Base-by-base conservation (phyloP, 2,797 vertebrate species). In the Muscicapa striata region DNA sequence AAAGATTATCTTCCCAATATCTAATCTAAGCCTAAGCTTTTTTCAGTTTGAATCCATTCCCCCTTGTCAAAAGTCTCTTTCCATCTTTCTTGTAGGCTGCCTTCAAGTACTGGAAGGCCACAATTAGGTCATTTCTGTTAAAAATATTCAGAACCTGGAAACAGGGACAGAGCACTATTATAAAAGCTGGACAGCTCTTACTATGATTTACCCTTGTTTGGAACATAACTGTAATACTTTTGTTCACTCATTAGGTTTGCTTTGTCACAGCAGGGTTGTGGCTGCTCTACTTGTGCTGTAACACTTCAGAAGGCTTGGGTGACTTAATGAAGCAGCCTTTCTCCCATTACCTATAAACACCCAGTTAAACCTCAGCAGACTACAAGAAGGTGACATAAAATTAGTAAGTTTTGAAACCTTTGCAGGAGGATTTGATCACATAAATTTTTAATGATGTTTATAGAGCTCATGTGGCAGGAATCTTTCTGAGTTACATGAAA, bases 181-280 rank as follows among this genome's bases (percentile, higher is more conserved):
- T 24, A 16, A 30, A 63, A 84, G 4, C 11, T 1, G 2, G 52
- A 52, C 13, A 80, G 34, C 29, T 68, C 45, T 27, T 49, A 38
- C 41, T 59, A 64, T 29, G 49, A 78, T 24, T 54, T 88, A 48
- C 13, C 19, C 45, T 62, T 9, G 3, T 81, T 86, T 81, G 51
- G 77, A 64, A 54, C 74, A 75, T 4, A 66, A 58, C 41, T 81
- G 19, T 23, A 64, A 43, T 15, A 32, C 7, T 72, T 92, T 9
- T 0, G 0, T 52, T 94, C 66, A 55, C 34, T 91, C 38, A 43
- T 80, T 81, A 85, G 34, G 29, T 83, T 91, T 81, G 78, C 64
- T 81, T 85, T 91, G 30, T 86, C 69, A 86, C 77, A 91, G 74
- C 18, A 36, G 59, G 38, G 22, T n/a, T 62, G 38, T 86, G 66